These are phyloP conservation scores for Sarcophaga carnaria DNA, from an alignment of 2,888 invertebrate genomes.

Conservation along the genomic window DNA sequence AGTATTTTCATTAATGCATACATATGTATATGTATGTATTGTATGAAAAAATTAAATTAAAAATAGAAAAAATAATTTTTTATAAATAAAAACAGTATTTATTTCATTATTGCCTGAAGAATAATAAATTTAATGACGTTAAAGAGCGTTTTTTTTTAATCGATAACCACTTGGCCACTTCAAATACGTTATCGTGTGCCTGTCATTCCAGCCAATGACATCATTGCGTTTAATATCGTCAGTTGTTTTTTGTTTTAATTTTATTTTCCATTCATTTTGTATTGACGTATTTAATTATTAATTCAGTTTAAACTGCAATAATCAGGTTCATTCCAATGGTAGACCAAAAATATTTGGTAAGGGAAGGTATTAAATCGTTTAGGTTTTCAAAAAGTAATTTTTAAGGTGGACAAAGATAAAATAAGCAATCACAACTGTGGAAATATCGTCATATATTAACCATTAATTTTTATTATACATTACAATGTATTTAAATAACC, in stretches of 20 bases:
- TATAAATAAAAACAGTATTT: conserved; percentile 15
- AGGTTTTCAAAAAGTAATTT: not conserved
- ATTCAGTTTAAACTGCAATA: conserved; percentile 36
- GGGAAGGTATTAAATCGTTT: not conserved
- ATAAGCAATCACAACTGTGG: not conserved
- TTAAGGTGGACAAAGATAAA: not conserved
- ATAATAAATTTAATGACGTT: conserved; percentile 28
- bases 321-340: conserved; percentile 30
- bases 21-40: not conserved
- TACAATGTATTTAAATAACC: not conserved
- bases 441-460: not conserved
- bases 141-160: not conserved
- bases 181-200: not conserved
- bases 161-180: not conserved
- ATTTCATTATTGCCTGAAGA: not conserved
- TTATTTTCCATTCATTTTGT: not conserved
- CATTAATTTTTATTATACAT: not conserved
- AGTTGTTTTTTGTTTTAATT: conserved; percentile 13
- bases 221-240: conserved; percentile 38
- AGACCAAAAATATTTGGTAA: not conserved
- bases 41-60: not conserved
- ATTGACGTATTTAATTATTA: conserved; percentile 50
- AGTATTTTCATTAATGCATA: too few relatives aligned
- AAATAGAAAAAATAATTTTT: not conserved
- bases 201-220: conserved; percentile 19